These are phyloP conservation scores for Hyles lineata DNA, from an alignment of 2,888 invertebrate genomes.

Conservation along the genomic window DNA sequence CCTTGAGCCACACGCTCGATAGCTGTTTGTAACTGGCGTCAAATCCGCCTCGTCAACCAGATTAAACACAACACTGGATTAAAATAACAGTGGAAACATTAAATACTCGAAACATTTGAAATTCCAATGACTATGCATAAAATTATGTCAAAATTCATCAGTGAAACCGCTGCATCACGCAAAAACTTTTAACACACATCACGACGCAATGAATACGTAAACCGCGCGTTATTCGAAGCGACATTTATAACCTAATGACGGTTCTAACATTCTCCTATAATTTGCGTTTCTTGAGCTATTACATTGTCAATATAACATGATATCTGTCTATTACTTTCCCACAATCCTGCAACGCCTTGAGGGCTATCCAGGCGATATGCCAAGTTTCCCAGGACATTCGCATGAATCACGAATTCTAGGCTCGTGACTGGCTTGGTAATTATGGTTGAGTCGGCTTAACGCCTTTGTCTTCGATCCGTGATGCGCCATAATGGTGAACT, in stretches of 20 bases:
- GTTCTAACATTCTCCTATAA: constrained; percentile 4
- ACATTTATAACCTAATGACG: not conserved
- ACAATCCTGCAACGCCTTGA: constrained; percentile 32
- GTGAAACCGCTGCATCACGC: not conserved
- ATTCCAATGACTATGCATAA: constrained; percentile 5
- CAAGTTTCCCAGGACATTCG: constrained; percentile 49
- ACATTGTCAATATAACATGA: constrained; percentile 32
- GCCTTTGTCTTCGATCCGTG: constrained; percentile 48
- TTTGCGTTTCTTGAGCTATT: constrained; percentile 18
- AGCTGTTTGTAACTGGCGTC: not conserved
- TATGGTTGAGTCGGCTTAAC: constrained; percentile 45
- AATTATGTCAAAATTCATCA: constrained; percentile 11
- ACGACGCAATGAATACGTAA: constrained; percentile 5
- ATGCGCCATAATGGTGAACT: constrained; percentile 12
- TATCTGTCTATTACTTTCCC: constrained; percentile 40
- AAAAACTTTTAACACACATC: constrained; percentile 22
- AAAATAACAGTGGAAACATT: not conserved
- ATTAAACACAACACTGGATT: not conserved
- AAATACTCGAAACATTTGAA: constrained; percentile 4
- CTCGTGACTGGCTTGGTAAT: constrained; percentile 61
- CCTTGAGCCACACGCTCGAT: not conserved
- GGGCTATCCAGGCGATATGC: constrained; percentile 43
- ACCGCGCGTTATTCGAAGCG: constrained; percentile 5
- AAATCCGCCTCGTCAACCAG: not conserved
- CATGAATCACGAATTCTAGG: constrained; percentile 51